Evolutionary conservation across 2,113 vertebrate species (phyloP).

Genomic region (Puffinus mauretanicus): DNA sequence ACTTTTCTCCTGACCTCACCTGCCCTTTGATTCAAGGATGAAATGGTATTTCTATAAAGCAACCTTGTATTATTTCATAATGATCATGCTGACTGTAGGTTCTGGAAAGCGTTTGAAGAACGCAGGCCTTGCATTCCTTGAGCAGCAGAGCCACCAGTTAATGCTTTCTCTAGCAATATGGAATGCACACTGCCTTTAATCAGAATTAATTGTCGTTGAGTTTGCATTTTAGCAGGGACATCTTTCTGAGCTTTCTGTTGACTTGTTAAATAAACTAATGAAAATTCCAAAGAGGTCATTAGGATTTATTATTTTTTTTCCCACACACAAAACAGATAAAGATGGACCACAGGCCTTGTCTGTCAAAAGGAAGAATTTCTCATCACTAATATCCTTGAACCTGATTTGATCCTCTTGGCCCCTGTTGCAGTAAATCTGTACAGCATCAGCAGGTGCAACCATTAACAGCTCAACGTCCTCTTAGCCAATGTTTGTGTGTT

Average conservation of each 20-base stretch:
- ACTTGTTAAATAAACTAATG: not conserved
- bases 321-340: not conserved
- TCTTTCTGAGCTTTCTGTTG: not conserved
- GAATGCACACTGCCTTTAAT: not conserved
- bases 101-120: conserved; percentile 18
- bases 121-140: not conserved
- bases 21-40: not conserved
- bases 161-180: not conserved
- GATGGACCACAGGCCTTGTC: conserved; percentile 68
- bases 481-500: conserved; percentile 50
- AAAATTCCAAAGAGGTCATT: not conserved
- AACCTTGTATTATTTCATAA: not conserved
- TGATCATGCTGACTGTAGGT: not conserved
- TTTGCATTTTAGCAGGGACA: not conserved
- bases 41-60: conserved; percentile 28
- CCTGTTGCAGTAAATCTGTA: conserved; percentile 80
- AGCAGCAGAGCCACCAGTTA: not conserved
- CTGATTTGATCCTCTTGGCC: conserved; percentile 46
- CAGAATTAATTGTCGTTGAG: not conserved
- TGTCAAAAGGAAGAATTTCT: conserved; percentile 82
- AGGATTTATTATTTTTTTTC: not conserved
- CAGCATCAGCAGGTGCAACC: conserved; percentile 75
- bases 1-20: not conserved
- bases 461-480: conserved; percentile 63
- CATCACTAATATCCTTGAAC: conserved; percentile 86